These are phyloP conservation scores for Gyrodactylus salaris DNA, from an alignment of 1,140 invertebrate species.

Conservation along the genomic window DNA sequence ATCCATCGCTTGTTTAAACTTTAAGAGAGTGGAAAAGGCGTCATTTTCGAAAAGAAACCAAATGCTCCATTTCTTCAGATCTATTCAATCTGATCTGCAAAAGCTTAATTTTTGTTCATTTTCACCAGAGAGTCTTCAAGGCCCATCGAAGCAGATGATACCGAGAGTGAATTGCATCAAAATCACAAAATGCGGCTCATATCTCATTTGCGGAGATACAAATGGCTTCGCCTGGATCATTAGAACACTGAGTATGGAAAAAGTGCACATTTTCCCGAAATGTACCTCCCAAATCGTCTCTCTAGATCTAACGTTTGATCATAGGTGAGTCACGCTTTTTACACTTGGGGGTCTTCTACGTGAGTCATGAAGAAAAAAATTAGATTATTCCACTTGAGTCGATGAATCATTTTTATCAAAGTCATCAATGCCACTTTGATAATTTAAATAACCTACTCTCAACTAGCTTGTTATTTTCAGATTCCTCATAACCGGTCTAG, in stretches of 20 bases:
- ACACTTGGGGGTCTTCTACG: no score
- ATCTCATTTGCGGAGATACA: background rate
- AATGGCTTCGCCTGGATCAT: background rate
- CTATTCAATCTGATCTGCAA: no score
- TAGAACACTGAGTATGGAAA: background rate
- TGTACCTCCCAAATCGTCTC: background rate
- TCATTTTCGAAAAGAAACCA: no score
- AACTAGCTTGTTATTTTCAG: constrained; percentile 28
- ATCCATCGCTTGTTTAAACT: no score
- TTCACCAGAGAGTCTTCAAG: background rate
- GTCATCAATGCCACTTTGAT: no score
- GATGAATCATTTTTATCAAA: no score
- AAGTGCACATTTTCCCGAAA: background rate
- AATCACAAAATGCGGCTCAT: background rate
- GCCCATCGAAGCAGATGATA: background rate
- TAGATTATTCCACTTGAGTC: no score
- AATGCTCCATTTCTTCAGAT: no score
- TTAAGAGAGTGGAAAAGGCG: no score
- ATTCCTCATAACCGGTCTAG: constrained; percentile 67
- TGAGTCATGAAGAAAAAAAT: no score
- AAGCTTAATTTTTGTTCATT: background rate
- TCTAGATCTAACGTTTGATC: background rate
- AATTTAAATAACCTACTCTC: no score
- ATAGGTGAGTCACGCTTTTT: no score
- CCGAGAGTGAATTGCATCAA: background rate